Evolutionary conservation across 1,140 invertebrate species (phyloP).

Genomic region (Drosophila nannoptera): DNA sequence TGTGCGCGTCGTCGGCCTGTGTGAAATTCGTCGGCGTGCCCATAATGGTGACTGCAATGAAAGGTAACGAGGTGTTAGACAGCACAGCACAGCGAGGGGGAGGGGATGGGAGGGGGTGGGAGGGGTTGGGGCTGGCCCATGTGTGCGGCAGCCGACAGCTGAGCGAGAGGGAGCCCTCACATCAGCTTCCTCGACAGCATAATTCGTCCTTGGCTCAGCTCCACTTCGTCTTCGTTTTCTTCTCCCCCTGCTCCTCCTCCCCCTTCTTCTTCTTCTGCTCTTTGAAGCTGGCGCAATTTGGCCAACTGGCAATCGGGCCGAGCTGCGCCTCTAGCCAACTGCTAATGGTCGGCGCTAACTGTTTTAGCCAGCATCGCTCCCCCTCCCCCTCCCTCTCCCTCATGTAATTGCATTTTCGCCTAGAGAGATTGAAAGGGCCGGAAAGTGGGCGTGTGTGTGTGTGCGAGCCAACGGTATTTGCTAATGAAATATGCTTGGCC

Average conservation of each 20-base stretch:
- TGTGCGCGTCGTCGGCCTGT: slow-evolving; percentile 62
- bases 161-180: not conserved
- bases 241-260: too few species aligned
- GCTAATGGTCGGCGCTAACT: slow-evolving; percentile 20
- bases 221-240: not conserved
- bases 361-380: slow-evolving; percentile 13
- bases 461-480: slow-evolving; percentile 1
- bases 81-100: slow-evolving; percentile 1
- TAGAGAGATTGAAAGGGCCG: not conserved
- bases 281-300: too few species aligned
- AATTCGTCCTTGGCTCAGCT: slow-evolving; percentile 9
- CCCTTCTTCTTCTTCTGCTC: too few species aligned
- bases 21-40: slow-evolving; percentile 71
- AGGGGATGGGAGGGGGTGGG: not conserved
- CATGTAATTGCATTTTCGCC: slow-evolving; percentile 31
- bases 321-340: slow-evolving; percentile 1
- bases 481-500: slow-evolving; percentile 4
- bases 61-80: slow-evolving; percentile 7
- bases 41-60: slow-evolving; percentile 71
- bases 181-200: slow-evolving; percentile 3
- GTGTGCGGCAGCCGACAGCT: slow-evolving; percentile 13
- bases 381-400: too few species aligned
- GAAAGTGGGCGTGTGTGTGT: not conserved
- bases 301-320: not conserved
- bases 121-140: not conserved